phyloP scores from a whole-genome alignment of 1,140 invertebrate genomes.

The Onthophagus taurus region DNA sequence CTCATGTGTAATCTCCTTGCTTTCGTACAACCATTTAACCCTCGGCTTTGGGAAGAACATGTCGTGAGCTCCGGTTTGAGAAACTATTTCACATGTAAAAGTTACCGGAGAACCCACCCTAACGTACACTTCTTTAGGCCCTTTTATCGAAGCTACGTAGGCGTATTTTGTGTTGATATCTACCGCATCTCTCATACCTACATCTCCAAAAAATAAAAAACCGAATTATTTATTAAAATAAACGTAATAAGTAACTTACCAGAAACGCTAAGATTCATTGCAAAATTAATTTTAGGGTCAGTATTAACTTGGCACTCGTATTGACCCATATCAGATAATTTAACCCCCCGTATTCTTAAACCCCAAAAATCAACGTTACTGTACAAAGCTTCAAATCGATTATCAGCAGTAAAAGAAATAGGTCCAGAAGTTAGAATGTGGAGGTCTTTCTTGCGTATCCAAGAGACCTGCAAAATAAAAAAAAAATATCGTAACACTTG shows the following conservation, averaged over 20 bases:
- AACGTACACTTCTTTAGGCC: constrained; percentile 31
- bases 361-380: constrained; percentile 52
- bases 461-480: constrained; percentile 52
- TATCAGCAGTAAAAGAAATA: constrained; percentile 60
- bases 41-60: constrained; percentile 21
- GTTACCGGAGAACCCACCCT: constrained; percentile 31
- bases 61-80: constrained; percentile 17
- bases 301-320: constrained; percentile 76
- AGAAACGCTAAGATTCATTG: constrained; percentile 53
- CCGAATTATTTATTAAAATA: constrained; percentile 7
- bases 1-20: constrained; percentile 30
- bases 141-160: constrained; percentile 29
- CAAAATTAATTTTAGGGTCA: constrained; percentile 65
- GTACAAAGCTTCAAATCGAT: constrained; percentile 51
- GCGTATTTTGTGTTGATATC: constrained; percentile 12
- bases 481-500: no score
- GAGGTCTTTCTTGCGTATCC: constrained; percentile 63
- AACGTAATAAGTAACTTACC: constrained; percentile 39
- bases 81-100: constrained; percentile 35
- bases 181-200: constrained; percentile 8
- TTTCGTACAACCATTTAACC: constrained; percentile 32
- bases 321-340: constrained; percentile 53
- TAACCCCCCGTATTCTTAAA: constrained; percentile 55
- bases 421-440: constrained; percentile 63
- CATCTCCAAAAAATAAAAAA: constrained; percentile 7